Conservation (phyloP, 2,797 vertebrate species). For the Gadopsis marmoratus region DNA sequence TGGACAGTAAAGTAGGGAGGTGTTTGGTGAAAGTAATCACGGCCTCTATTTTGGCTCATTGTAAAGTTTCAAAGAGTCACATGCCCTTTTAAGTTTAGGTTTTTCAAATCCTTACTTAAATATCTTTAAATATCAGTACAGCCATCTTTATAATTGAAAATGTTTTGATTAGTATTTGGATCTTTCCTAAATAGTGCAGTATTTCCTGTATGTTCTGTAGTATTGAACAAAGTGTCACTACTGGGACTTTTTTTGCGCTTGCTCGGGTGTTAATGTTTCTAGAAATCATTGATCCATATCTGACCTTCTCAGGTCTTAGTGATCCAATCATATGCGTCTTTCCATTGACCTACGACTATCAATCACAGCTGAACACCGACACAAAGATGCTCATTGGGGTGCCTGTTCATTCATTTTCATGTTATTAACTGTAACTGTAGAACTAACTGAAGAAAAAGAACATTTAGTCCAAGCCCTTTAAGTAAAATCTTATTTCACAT, state of each 20-base stretch:
- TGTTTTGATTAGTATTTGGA: background rate
- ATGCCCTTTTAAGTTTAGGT: background rate
- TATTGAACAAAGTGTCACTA: background rate
- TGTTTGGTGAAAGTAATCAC: background rate
- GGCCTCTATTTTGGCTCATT: background rate
- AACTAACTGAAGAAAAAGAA: background rate
- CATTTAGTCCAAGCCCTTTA: background rate
- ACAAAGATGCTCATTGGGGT: background rate
- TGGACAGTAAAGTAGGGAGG: background rate
- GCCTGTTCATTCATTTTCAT: background rate
- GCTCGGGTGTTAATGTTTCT: slow-evolving; percentile 16
- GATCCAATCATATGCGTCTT: slow-evolving; percentile 58
- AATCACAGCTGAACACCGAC: slow-evolving; percentile 39
- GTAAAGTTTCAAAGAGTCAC: background rate
- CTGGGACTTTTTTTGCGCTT: slow-evolving; percentile 2
- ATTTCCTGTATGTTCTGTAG: background rate
- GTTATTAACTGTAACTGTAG: no score
- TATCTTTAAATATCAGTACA: background rate
- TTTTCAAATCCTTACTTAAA: background rate
- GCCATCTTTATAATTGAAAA: background rate
- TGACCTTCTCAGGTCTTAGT: slow-evolving; percentile 29
- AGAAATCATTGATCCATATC: slow-evolving; percentile 41
- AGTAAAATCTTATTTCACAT: background rate
- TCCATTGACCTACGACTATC: slow-evolving; percentile 63
- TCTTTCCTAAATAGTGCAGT: background rate